phyloP scores from a whole-genome alignment of 2,797 vertebrate species.

The Cercopithecus mitis region DNA sequence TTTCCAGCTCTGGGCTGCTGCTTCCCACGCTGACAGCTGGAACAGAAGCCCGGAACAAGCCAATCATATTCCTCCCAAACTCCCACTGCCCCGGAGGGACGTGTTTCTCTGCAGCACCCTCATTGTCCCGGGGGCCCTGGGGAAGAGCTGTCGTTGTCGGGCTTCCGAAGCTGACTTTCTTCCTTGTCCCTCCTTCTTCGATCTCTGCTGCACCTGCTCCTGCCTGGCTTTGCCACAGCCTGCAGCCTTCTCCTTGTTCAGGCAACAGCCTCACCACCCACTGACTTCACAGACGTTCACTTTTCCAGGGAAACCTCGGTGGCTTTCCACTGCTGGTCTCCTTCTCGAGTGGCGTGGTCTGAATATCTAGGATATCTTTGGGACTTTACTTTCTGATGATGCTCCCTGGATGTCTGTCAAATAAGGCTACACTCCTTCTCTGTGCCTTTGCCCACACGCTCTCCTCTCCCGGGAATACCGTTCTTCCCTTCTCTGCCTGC shows the following conservation, averaged over 20 bases:
- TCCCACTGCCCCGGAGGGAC: neutral
- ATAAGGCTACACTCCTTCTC: neutral
- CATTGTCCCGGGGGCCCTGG: neutral
- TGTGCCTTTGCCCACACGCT: neutral
- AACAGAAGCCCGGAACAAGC: neutral
- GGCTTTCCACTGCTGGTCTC: neutral
- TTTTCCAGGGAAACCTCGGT: neutral
- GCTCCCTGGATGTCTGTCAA: neutral
- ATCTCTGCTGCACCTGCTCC: accelerated
- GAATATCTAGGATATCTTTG: neutral
- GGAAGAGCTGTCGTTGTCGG: neutral
- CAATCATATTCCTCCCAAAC: too few relatives aligned
- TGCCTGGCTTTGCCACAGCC: neutral
- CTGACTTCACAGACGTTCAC: neutral
- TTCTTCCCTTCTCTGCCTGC: neutral
- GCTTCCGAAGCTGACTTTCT: neutral
- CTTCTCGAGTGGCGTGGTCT: neutral
- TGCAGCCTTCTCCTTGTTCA: neutral
- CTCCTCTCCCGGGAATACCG: neutral
- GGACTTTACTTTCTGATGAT: neutral
- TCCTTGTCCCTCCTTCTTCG: accelerated
- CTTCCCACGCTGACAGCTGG: neutral
- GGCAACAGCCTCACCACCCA: neutral
- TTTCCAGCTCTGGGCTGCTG: neutral
- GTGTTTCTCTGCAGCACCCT: neutral